Base-by-base conservation (phyloP, 2,888 invertebrate species). In the Ischnura elegans region DNA sequence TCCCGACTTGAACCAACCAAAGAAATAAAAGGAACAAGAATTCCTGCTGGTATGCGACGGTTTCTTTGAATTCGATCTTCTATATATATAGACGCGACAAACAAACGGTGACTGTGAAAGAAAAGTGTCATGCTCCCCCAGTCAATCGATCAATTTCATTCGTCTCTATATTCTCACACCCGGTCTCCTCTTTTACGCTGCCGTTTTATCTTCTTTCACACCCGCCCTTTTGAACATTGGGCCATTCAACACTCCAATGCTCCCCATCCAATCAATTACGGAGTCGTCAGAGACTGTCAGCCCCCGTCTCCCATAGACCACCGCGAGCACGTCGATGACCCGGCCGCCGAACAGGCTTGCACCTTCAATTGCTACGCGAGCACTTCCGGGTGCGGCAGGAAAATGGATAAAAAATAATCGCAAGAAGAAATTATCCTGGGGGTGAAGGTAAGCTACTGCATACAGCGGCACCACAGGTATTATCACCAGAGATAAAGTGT, bases 251-350 rank as follows among this genome's bases (percentile, higher is more conserved):
- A 76, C 25, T 76, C 76, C 8, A 76, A 25, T 76, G 76, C 76
- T 76, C 76, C 76, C 76, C 76, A 76, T 76, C 76, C 76, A 76
- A 76, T 76, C 76, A 76, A 76, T 76, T 76, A 76, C 29, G 36
- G 5, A 8, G 36, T 8, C 76, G 76, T 10, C 76, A 29, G n/a
- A 36, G 76, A 25, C 76, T 76, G 76, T 76, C 76, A 76, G 76
- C 36, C 36, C 29, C n/a, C 36, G 21, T 25, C 4, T 61, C 61
- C n/a, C 76, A 76, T 76, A 76, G 76, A 76, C 76, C 76, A 76
- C 76, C 36, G 76, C 76, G 76, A 36, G 36, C n/a, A 76, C 36
- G 21, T 61, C 61, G 76, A 0, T 5, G 36, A 36, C 25, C 36
- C 76, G 76, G 10, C 76, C 21, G 36, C 76, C 76, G 36, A 76